Evolutionary conservation across 2,113 vertebrate species (phyloP), one percentile per base, ranked within the genome.

Genomic region (Vidua macroura): DNA sequence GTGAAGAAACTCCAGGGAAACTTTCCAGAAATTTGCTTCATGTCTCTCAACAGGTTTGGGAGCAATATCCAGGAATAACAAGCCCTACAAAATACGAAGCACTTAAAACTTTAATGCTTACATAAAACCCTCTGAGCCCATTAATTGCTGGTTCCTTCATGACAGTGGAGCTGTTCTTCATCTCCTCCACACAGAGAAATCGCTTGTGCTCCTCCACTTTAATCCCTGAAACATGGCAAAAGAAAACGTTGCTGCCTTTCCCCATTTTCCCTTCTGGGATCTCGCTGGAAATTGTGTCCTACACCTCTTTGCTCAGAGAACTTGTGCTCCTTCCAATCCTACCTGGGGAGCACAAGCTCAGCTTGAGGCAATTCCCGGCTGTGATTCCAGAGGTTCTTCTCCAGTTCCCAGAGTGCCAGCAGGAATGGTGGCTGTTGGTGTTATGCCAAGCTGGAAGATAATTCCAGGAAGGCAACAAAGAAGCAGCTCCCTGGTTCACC

Each of bases 1-100:
- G 0, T 18, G 48, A n/a, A 83, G 81, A 53, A 94, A 85, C 80
- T 68, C 58, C 24, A 13, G 70, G 89, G 91, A 95, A 88, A 19
- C 58, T 51, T 92, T 90, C 93, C 94, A 95, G 90, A 80, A 92
- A 67, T 95, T 92, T 85, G 67, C 64, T 95, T 86, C 84, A 5
- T 23, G 93, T 95, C 93, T 95, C 84, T 95, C 87, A 80, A 55
- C 84, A 44, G 79, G 51, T 79, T 83, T n/a, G 75, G 82, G 80
- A 91, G 68, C 87, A 95, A 95, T 86, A 93, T 91, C 89, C 93
- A 93, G 95, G 67, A 95, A 95, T 85, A 95, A 95, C 82, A 96
- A 94, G 5, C 55, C 91, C 39, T 55, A 48, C 74, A 85, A 85
- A 95, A 93, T 3, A n/a, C 0, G 10, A n/a, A 94, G 39, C 64